Base-by-base conservation (phyloP, 2,888 invertebrate genomes). In the Hypomecis atomaria region DNA sequence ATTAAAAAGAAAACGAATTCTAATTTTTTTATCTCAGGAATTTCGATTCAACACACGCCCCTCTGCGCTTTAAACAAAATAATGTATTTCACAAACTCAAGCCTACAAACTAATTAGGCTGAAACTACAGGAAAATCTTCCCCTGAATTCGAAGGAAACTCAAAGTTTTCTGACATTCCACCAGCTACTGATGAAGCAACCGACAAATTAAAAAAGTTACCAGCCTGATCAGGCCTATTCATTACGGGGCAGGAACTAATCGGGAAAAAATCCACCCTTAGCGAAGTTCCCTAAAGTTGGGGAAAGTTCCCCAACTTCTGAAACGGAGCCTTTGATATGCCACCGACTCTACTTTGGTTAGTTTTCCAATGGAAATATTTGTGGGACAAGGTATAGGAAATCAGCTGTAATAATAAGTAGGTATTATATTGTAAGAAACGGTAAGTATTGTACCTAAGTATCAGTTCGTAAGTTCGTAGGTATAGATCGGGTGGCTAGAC, bases 161-260 rank as follows among this genome's bases (percentile, higher is more conserved):
- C 23, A 11, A 62, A 53, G 38, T 49, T 44, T 55, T 40, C 53
- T 8, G 45, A 37, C 42, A 34, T 49, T 49, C 42, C 58, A 52
- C n/a, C 45, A 40, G 34, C 13, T 47, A 45, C 56, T 47, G 60
- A 59, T 56, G 59, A 60, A 65, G 60, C 59, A 13, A 34, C 65
- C 55, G 56, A 52, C 62, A 71, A 71, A 72, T 72, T 71, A 69
- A 73, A 73, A 75, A 73, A 74, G 69, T 71, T 71, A 67, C 59
- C 56, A 56, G 40, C 13, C 66, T 65, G 69, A 74, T 74, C 65
- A 71, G 63, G 61, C 70, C 67, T 71, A 72, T 74, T 74, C 73
- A 72, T 73, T 74, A 73, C 66, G 61, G 54, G 55, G 59, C 58
- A 67, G 69, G 66, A 74, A 72, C 71, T 73, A 76, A 76, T 76